Percentiles rank a stretch among this genome's conserved stretches.
Evolutionary conservation across 2,888 invertebrate species (phyloP).

Genomic region (Pachydiplax longipennis): DNA sequence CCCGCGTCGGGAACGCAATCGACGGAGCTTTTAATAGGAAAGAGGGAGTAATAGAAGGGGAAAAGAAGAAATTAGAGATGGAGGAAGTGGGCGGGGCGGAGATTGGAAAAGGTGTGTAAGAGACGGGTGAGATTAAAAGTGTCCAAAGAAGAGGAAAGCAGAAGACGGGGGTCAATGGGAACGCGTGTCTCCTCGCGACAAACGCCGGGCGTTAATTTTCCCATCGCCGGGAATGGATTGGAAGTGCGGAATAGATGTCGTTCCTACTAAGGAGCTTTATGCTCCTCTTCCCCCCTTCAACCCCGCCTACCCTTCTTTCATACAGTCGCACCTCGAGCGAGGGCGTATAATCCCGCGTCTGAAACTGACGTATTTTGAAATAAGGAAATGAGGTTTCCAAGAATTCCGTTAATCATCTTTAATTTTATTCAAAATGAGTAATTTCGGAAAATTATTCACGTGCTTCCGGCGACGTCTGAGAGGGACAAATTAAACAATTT

Average conservation of each 20-base stretch:
- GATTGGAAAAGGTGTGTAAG: conserved; percentile 5
- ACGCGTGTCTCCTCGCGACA: conserved; percentile 7
- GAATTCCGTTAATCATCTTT: conserved; percentile 33
- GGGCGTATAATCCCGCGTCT: not conserved
- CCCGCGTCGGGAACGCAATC: not conserved
- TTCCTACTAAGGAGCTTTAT: conserved; percentile 15
- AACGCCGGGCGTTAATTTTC: conserved; percentile 35
- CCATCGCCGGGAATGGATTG: conserved; percentile 25
- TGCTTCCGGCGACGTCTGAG: not conserved
- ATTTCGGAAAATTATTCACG: conserved; percentile 25
- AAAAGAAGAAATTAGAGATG: not conserved
- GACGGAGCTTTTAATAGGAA: not conserved
- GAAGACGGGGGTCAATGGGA: conserved; percentile 1
- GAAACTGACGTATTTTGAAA: conserved; percentile 30
- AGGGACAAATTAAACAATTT: not conserved
- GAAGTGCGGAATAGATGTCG: conserved; percentile 12
- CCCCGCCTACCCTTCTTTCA: not conserved
- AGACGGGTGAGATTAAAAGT: conserved; percentile 36
- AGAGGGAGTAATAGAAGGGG: not conserved
- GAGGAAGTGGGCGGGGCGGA: not conserved
- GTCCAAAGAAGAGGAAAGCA: not conserved
- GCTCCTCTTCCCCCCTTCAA: not conserved
- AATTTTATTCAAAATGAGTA: conserved; percentile 42
- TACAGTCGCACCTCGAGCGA: conserved; percentile 10
- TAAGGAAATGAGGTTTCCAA: conserved; percentile 34